Evolutionary conservation across 2,888 invertebrate genomes (phyloP).

Genomic region (Lithophane leautieri): DNA sequence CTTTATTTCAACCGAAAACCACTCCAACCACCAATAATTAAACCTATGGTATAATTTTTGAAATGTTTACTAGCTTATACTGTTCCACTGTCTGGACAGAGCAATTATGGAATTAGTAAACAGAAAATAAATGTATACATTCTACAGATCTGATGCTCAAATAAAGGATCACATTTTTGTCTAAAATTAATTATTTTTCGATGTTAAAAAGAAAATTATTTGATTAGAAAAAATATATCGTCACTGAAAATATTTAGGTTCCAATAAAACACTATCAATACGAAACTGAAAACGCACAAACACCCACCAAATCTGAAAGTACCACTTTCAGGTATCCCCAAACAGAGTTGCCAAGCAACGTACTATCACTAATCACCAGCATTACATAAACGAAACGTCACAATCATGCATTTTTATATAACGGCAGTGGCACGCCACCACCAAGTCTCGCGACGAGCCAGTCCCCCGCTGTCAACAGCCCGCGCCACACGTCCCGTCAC

Average conservation of each 20-base stretch:
- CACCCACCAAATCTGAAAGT: conserved; percentile 64
- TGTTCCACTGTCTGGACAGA: not conserved
- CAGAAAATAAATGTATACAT: not conserved
- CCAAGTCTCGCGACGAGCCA: conserved; percentile 41
- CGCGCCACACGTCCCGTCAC: conserved; percentile 66
- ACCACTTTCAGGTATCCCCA: conserved; percentile 67
- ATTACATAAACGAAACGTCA: conserved; percentile 75
- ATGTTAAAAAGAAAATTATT: not conserved
- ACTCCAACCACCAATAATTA: not conserved
- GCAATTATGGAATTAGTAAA: not conserved
- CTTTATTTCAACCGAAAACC: not conserved
- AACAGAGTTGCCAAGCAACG: conserved; percentile 65
- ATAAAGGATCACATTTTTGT: not conserved
- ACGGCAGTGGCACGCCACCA: conserved; percentile 60
- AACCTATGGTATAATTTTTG: too few relatives aligned
- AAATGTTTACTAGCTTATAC: not conserved
- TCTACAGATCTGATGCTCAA: not conserved
- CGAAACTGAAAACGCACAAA: not conserved
- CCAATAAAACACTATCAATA: not conserved
- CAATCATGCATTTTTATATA: conserved; percentile 77
- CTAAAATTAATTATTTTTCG: not conserved
- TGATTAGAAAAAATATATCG: not conserved
- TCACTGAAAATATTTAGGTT: not conserved
- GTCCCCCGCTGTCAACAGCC: conserved; percentile 65
- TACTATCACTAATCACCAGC: conserved; percentile 75